Percentiles rank a stretch among this genome's conserved stretches.
These are phyloP conservation scores for Xestia ashworthii DNA, from an alignment of 2,888 invertebrate genomes.

Conservation along the genomic window DNA sequence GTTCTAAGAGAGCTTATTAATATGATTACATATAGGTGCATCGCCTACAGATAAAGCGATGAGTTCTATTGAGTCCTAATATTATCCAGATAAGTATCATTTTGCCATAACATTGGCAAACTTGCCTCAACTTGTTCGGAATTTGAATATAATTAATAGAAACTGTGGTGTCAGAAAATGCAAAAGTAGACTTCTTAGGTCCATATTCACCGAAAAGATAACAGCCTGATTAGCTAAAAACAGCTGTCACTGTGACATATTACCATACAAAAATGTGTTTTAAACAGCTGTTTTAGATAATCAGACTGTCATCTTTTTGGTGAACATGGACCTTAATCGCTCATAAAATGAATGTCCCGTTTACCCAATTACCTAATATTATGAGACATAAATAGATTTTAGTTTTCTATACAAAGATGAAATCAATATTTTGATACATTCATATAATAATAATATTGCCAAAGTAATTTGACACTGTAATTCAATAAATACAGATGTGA, in stretches of 20 bases:
- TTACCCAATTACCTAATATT: conserved; percentile 23
- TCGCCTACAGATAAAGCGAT: background rate
- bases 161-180: conserved; percentile 12
- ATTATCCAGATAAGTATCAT: background rate
- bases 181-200: conserved; percentile 1
- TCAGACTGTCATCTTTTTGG: too few relatives aligned
- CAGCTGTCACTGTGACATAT: too few relatives aligned
- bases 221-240: too few relatives aligned
- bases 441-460: background rate
- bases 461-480: conserved; percentile 6
- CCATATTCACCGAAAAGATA: too few relatives aligned
- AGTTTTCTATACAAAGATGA: background rate
- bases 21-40: conserved; percentile 6
- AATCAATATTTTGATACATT: conserved; percentile 2
- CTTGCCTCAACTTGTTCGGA: background rate
- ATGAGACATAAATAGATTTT: background rate
- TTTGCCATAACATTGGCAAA: background rate
- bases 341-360: conserved; percentile 1
- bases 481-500: conserved; percentile 3
- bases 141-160: background rate
- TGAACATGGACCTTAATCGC: background rate
- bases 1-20: conserved; percentile 45
- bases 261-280: too few relatives aligned
- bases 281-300: too few relatives aligned
- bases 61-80: background rate